phyloP scores from a whole-genome alignment of 2,113 vertebrate genomes.

The Natator depressus region DNA sequence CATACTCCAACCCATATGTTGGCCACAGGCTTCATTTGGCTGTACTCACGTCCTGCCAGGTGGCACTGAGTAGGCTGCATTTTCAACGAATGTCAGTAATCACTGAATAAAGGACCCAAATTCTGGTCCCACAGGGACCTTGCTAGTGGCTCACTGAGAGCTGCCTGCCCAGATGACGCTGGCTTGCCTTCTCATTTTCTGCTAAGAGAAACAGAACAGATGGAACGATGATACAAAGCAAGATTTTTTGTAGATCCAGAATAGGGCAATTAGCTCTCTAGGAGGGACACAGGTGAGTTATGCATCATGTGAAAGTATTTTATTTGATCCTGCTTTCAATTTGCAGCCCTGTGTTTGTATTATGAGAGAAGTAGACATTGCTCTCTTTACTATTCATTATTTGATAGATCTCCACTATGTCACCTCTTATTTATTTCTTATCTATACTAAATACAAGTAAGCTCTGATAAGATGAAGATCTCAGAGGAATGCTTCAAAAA shows the following conservation, averaged over 20 bases:
- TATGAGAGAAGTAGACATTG: not conserved
- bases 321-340: not conserved
- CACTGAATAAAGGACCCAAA: not conserved
- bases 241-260: not conserved
- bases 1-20: not conserved
- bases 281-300: not conserved
- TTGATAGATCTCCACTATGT: not conserved
- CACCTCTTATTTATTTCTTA: not conserved
- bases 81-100: not conserved
- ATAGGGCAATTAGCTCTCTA: not conserved
- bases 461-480: not conserved
- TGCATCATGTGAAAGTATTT: not conserved
- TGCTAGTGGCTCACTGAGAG: not conserved
- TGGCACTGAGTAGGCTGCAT: not conserved
- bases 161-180: not conserved
- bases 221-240: not conserved
- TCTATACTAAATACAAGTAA: not conserved
- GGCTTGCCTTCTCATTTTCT: not conserved
- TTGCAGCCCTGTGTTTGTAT: not conserved
- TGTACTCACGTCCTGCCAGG: not conserved
- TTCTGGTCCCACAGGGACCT: not conserved
- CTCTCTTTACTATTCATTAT: not conserved
- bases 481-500: not conserved
- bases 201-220: not conserved
- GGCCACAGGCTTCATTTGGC: not conserved